Base-by-base conservation (phyloP, 2,888 invertebrate species). In the Caenorhabditis zanzibari region DNA sequence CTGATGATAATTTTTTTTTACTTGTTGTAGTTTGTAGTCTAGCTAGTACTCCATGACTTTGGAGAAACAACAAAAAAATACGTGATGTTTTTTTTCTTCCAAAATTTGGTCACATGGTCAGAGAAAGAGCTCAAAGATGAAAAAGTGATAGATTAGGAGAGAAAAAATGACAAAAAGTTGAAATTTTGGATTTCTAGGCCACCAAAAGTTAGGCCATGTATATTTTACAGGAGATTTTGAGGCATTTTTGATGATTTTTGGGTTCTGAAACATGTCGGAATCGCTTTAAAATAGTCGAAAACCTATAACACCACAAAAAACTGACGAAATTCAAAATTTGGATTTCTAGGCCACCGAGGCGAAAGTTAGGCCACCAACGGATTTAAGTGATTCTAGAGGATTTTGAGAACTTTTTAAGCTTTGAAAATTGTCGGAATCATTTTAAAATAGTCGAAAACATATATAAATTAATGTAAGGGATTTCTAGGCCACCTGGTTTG, bases 131-230 rank as follows among this genome's bases (percentile, higher is more conserved):
- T n/a, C n/a, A n/a, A n/a, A n/a, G n/a, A n/a, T n/a, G n/a, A n/a
- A n/a, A n/a, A n/a, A n/a, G n/a, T n/a, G n/a, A n/a, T n/a, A n/a
- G n/a, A n/a, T 12, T 38, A 19, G 19, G 4, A 19, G 49, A 19
- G 19, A 19, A 19, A 19, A n/a, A n/a, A n/a, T 9, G 19, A 4
- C 2, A 19, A 49, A n/a, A 19, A 38, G 38, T 38, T 38, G 1
- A 54, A 9, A 26, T 54, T 32, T 54, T 54, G 54, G 26, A 5
- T 26, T 26, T 54, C 54, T 26, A 54, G 54, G 54, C 26, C 52
- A 52, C 26, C 4, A n/a, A n/a, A n/a, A n/a, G n/a, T n/a, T n/a
- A n/a, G n/a, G n/a, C n/a, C n/a, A n/a, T n/a, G n/a, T n/a, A n/a
- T n/a, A n/a, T n/a, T n/a, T n/a, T n/a, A n/a, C n/a, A n/a, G n/a